phyloP scores from a whole-genome alignment of 2,113 vertebrate genomes.

The Dromaius novaehollandiae region DNA sequence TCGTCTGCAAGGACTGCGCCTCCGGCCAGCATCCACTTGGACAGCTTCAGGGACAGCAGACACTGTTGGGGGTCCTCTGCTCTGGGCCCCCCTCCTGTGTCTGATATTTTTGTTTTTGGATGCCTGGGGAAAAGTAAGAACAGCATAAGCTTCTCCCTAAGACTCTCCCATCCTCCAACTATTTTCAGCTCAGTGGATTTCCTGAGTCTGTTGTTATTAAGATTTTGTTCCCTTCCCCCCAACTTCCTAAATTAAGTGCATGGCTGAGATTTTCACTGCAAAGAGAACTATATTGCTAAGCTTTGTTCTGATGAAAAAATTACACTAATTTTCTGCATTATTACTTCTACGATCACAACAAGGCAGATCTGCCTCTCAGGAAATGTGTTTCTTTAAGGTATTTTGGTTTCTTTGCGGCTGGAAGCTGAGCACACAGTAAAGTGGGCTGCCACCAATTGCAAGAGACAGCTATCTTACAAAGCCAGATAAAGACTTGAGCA shows the following conservation, averaged over 20 bases:
- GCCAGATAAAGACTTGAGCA: neutral
- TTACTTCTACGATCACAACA: conserved; percentile 42
- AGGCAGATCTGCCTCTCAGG: conserved; percentile 24
- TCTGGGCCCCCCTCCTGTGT: neutral
- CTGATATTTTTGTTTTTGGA: neutral
- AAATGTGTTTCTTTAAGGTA: conserved; percentile 4
- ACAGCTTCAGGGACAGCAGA: neutral
- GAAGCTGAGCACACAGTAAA: neutral
- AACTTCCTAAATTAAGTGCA: conserved; percentile 37
- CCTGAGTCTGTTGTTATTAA: conserved; percentile 34
- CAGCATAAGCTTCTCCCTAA: neutral
- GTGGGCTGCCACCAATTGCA: neutral
- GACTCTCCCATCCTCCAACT: conserved; percentile 15
- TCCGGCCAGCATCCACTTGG: neutral
- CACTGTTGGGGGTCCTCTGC: neutral
- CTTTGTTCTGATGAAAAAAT: conserved; percentile 52
- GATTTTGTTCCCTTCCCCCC: conserved; percentile 25
- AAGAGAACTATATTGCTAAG: conserved; percentile 44
- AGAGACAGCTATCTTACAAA: neutral
- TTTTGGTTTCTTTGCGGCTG: neutral
- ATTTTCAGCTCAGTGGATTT: conserved; percentile 40
- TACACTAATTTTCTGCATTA: conserved; percentile 60
- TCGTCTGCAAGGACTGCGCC: neutral
- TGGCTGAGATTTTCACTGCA: conserved; percentile 45
- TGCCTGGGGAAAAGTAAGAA: neutral